Conservation (phyloP, 1,140 invertebrate species). For the Ceratoteleas bidentatus region DNA sequence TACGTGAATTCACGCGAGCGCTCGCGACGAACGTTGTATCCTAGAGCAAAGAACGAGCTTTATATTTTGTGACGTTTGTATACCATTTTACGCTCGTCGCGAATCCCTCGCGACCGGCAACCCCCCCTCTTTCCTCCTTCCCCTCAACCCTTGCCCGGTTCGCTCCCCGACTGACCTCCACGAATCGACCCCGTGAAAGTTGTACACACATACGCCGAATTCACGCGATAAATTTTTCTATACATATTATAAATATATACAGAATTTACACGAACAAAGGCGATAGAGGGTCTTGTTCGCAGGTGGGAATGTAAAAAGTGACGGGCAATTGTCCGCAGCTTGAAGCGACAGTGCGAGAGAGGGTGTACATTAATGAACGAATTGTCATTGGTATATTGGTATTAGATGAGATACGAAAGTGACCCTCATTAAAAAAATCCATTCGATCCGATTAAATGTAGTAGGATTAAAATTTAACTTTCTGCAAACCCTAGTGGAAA, state of each 20-base stretch:
- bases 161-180: constrained; percentile 19
- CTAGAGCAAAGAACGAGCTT: constrained; percentile 51
- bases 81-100: constrained; percentile 41
- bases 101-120: constrained; percentile 1
- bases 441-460: too few relatives aligned
- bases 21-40: constrained; percentile 38
- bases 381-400: constrained; percentile 32
- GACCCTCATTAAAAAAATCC: too few relatives aligned
- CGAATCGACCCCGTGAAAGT: constrained; percentile 8
- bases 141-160: too few relatives aligned
- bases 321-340: constrained; percentile 3
- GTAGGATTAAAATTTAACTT: too few relatives aligned
- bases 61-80: constrained; percentile 65
- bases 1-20: constrained; percentile 33
- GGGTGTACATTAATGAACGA: constrained; percentile 51
- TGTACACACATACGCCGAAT: constrained; percentile 29
- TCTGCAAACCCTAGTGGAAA: too few relatives aligned
- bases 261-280: constrained; percentile 22
- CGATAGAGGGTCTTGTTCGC: not conserved
- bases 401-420: constrained; percentile 11
- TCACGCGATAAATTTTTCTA: constrained; percentile 45
- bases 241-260: constrained; percentile 46
- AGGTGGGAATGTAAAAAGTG: constrained; percentile 19
- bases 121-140: too few relatives aligned
- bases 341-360: constrained; percentile 27